phyloP scores from a whole-genome alignment of 2,888 invertebrate genomes.

The Aleiodes leptofemur region DNA sequence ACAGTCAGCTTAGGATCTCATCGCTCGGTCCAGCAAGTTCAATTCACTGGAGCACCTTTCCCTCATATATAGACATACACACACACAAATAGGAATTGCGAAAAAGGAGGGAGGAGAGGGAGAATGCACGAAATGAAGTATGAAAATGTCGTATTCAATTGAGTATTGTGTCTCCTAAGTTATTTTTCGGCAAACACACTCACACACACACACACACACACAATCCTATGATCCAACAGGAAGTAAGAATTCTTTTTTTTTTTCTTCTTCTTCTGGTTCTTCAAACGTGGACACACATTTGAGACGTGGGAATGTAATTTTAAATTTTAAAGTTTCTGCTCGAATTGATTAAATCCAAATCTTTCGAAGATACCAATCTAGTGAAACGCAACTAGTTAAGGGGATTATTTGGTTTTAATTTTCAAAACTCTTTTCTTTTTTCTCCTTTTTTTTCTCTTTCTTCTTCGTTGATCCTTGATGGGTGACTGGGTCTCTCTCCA shows the following conservation, averaged over 20 bases:
- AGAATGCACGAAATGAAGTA: neutral
- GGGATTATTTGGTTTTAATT: slow-evolving; percentile 41
- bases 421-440: neutral
- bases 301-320: slow-evolving; percentile 38
- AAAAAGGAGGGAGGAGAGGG: neutral
- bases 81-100: neutral
- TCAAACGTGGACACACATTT: neutral
- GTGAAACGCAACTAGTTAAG: slow-evolving; percentile 40
- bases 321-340: slow-evolving; percentile 17
- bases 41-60: slow-evolving; percentile 44
- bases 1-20: slow-evolving; percentile 64
- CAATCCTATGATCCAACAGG: slow-evolving; percentile 20
- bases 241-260: neutral
- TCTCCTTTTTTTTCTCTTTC: neutral
- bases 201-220: neutral
- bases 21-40: slow-evolving; percentile 54
- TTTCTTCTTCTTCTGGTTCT: neutral
- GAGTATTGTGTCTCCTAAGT: slow-evolving; percentile 7
- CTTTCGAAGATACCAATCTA: slow-evolving; percentile 25
- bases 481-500: slow-evolving; percentile 17
- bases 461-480: slow-evolving; percentile 32
- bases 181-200: slow-evolving; percentile 30
- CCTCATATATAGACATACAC: neutral
- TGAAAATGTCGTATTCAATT: slow-evolving; percentile 25
- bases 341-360: slow-evolving; percentile 37